Evolutionary conservation across 1,140 invertebrate genomes (phyloP).

Genomic region (Thaumatotibia leucotreta): DNA sequence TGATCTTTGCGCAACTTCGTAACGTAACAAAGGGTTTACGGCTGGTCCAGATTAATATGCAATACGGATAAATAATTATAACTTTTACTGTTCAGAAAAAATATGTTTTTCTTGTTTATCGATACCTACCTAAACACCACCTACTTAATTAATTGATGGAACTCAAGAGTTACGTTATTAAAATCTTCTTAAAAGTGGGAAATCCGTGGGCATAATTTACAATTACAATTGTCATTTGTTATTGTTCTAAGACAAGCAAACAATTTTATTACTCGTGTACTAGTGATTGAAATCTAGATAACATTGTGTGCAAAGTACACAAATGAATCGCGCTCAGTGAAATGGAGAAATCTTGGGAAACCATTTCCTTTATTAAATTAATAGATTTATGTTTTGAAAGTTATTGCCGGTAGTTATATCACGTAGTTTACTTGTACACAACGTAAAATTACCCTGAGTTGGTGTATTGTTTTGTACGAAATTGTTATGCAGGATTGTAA

Average conservation of each 20-base stretch:
- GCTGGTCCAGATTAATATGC: background rate
- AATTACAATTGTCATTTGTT: background rate
- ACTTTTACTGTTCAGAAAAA: background rate
- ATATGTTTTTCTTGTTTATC: background rate
- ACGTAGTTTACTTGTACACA: too few species aligned
- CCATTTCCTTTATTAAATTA: constrained; percentile 11
- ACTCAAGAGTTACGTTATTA: background rate
- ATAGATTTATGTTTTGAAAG: background rate
- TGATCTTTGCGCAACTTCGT: constrained; percentile 51
- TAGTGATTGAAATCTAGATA: background rate
- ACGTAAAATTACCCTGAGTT: too few species aligned
- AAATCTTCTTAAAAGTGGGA: background rate
- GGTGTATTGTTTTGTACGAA: background rate
- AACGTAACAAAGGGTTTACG: constrained; percentile 24
- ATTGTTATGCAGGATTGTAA: background rate
- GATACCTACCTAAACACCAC: background rate
- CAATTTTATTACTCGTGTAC: background rate
- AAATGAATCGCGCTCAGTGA: background rate
- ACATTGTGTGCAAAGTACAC: background rate
- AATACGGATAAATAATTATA: background rate
- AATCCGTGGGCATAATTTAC: background rate
- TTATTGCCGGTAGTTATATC: background rate
- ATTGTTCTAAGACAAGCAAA: background rate
- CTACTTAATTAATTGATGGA: background rate
- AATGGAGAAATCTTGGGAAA: constrained; percentile 2